phyloP scores from a whole-genome alignment of 2,113 vertebrate genomes.

The Pimephales promelas region DNA sequence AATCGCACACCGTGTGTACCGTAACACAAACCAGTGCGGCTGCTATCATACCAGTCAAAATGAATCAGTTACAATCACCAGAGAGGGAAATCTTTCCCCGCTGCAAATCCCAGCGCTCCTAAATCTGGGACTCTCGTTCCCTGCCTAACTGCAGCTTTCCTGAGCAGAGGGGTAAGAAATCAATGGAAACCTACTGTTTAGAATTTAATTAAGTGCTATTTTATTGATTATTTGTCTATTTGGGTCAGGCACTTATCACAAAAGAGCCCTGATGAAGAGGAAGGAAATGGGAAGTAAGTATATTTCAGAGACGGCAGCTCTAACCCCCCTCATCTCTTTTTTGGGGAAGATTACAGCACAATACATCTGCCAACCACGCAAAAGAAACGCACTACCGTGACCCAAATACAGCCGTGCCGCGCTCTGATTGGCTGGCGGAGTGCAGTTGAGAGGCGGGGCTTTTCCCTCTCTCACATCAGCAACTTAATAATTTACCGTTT shows the following conservation, averaged over 20 bases:
- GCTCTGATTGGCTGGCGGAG: slow-evolving; percentile 69
- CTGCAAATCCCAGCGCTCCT: slow-evolving; percentile 19
- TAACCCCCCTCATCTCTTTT: background rate
- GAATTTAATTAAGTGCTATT: slow-evolving; percentile 46
- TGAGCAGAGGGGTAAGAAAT: slow-evolving; percentile 47
- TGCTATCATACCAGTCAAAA: slow-evolving; percentile 21
- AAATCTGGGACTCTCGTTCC: slow-evolving; percentile 40
- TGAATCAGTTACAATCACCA: slow-evolving; percentile 19
- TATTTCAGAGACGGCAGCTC: background rate
- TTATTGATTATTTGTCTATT: slow-evolving; percentile 39
- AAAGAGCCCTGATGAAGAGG: background rate
- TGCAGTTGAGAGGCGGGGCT: slow-evolving; percentile 56
- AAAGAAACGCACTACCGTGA: slow-evolving; percentile 73
- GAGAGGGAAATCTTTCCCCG: background rate
- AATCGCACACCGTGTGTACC: background rate
- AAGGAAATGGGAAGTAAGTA: slow-evolving; percentile 1
- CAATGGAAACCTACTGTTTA: slow-evolving; percentile 32
- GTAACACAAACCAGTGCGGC: slow-evolving; percentile 5
- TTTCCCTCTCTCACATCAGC: slow-evolving; percentile 56
- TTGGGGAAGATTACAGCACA: slow-evolving; percentile 69
- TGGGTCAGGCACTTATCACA: background rate
- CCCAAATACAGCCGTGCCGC: slow-evolving; percentile 74
- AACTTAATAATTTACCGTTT: slow-evolving; percentile 72
- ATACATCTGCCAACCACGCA: slow-evolving; percentile 71
- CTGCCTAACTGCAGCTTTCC: slow-evolving; percentile 34